A percentile compares a stretch with the other conserved stretches of the same genome.
phyloP scores from a whole-genome alignment of 2,888 invertebrate species.

The Chloroclystis v-ata region DNA sequence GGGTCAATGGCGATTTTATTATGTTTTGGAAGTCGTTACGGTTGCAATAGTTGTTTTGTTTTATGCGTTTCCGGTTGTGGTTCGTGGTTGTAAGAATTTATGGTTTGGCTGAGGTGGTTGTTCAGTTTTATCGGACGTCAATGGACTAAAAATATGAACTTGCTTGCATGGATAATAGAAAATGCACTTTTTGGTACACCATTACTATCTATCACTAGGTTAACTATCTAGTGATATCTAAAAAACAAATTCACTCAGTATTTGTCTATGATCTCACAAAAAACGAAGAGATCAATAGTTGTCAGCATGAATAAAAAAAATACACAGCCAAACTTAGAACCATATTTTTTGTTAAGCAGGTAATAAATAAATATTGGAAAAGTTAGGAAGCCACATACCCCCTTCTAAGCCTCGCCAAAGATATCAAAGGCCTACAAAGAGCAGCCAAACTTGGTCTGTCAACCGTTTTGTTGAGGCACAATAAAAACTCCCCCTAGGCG shows the following conservation, averaged over 20 bases:
- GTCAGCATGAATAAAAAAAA: too few relatives aligned
- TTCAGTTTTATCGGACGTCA: background rate
- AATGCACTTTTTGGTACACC: too few relatives aligned
- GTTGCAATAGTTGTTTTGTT: slow-evolving; percentile 23
- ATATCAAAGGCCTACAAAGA: slow-evolving; percentile 48
- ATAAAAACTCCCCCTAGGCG: slow-evolving; percentile 48
- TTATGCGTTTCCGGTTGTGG: slow-evolving; percentile 16
- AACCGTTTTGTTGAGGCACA: slow-evolving; percentile 46
- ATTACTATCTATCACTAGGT: too few relatives aligned
- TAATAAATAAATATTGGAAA: background rate
- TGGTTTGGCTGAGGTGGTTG: background rate
- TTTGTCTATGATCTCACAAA: too few relatives aligned
- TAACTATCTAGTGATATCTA: too few relatives aligned
- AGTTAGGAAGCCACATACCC: slow-evolving; percentile 29
- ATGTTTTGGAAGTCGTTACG: slow-evolving; percentile 18
- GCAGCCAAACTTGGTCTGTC: slow-evolving; percentile 59
- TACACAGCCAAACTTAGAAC: too few relatives aligned
- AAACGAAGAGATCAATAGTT: too few relatives aligned
- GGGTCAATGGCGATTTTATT: slow-evolving; percentile 36
- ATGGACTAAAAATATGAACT: too few relatives aligned
- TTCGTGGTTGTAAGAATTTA: slow-evolving; percentile 11
- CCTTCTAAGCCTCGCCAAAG: slow-evolving; percentile 29
- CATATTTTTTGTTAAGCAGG: too few relatives aligned
- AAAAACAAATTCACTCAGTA: too few relatives aligned
- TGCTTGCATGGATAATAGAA: background rate